A percentile compares a stretch with the other conserved stretches of the same genome.
Conservation (phyloP, 2,797 vertebrate species). For the Brotogeris chrysoptera region DNA sequence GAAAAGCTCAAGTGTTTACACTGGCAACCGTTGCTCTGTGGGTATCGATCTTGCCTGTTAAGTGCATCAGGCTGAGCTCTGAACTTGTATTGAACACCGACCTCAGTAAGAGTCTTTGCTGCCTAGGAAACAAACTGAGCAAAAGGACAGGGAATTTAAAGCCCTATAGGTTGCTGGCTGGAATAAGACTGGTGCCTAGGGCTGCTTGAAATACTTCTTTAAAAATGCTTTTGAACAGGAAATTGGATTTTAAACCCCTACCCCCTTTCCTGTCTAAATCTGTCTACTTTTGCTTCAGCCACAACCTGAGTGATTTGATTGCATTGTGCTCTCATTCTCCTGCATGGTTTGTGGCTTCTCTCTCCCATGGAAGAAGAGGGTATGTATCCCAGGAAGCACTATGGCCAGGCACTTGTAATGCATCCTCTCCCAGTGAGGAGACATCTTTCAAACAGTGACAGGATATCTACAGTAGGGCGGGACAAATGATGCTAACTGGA, state of each 20-base stretch:
- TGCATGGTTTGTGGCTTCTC: not conserved
- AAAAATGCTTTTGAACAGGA: not conserved
- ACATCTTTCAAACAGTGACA: not conserved
- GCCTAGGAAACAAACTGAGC: not conserved
- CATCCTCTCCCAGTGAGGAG: not conserved
- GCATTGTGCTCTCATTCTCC: not conserved
- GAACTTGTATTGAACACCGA: not conserved
- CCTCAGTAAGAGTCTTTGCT: not conserved
- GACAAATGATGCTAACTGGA: not conserved
- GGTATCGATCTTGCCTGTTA: not conserved
- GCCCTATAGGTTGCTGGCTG: not conserved
- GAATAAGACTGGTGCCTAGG: not conserved
- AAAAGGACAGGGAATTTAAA: constrained; percentile 10
- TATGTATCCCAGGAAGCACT: not conserved
- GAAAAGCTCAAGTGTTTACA: not conserved
- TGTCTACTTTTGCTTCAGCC: not conserved
- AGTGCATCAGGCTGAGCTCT: not conserved
- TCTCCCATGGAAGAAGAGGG: not conserved
- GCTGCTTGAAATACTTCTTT: constrained; percentile 1
- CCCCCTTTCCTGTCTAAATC: not conserved
- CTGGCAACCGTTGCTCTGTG: not conserved
- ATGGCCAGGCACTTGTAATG: not conserved
- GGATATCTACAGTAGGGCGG: not conserved
- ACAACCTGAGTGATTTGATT: not conserved
- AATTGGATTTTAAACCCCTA: not conserved